Base-by-base conservation (phyloP, 2,888 invertebrate species). In the Polylopha cassiicola region DNA sequence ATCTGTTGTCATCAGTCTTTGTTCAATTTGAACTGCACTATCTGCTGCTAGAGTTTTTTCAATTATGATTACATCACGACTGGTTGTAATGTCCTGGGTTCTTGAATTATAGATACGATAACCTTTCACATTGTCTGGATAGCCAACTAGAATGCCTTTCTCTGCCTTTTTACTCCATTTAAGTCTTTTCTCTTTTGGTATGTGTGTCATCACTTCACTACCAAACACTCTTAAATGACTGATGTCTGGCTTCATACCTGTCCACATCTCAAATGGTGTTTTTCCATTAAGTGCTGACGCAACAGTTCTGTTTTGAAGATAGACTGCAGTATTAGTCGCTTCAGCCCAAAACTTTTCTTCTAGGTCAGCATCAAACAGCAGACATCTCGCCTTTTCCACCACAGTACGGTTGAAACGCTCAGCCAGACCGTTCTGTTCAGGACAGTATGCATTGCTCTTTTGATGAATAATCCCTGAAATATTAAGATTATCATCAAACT, bases 151-250 rank as follows among this genome's bases (percentile, higher is more conserved):
- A 11, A 50, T 48, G 39, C 34, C 28, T 27, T 48, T 43, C 34
- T 42, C 43, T 10, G 51, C 37, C 17, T 56, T 54, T 37, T 23
- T 52, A 32, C 50, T 50, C 54, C 51, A 53, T 23, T 54, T 52
- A 13, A 39, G 11, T 32, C 52, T 29, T 16, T 47, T 51, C 42
- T 51, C 20, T 42, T 53, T 50, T 1, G 46, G 32, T 39, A 37
- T 27, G 44, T 49, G 49, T 8, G 42, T 41, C 50, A 50, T 49
- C 4, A 48, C 31, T 22, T 33, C 36, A 24, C 50, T 52, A 18
- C 49, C 46, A 16, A 48, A 49, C n/a, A 49, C 14, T 9, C 47
- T 27, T 4, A 53, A 20, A 20, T 51, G 45, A 31, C 46, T 46
- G 21, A 49, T 7, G 24, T 49, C 32, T n/a, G 43, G 26, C 13